Conservation (phyloP, 2,797 vertebrate genomes). For the Percopsis omiscomaycus region DNA sequence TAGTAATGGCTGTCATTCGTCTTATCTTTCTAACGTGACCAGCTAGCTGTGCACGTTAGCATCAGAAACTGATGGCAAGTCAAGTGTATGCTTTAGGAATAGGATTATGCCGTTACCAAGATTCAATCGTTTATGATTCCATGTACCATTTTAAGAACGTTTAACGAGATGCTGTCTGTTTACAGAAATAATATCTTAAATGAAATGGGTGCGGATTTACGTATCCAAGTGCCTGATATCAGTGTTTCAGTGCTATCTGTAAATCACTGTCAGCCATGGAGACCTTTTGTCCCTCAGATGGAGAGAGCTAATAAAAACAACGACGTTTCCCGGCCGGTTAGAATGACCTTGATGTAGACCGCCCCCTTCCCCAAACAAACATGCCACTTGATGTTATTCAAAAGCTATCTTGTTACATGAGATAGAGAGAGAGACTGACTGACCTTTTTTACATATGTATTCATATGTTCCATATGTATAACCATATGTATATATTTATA, state of each 20-base stretch:
- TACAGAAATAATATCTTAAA: not conserved
- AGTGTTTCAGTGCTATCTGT: slow-evolving; percentile 34
- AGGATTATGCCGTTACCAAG: no score
- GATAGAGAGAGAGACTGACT: not conserved
- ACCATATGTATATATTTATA: slow-evolving; percentile 5
- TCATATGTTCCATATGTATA: not conserved
- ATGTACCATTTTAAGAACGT: no score
- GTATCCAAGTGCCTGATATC: slow-evolving; percentile 66
- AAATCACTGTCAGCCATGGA: slow-evolving; percentile 55
- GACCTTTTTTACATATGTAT: not conserved
- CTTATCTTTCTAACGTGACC: slow-evolving; percentile 6
- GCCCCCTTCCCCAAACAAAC: not conserved
- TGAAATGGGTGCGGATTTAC: slow-evolving; percentile 4
- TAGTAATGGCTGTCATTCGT: not conserved
- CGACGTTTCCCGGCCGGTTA: slow-evolving; percentile 23
- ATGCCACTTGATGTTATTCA: not conserved
- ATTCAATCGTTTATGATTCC: not conserved
- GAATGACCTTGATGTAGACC: slow-evolving; percentile 61
- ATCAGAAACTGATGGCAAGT: not conserved
- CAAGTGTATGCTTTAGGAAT: not conserved
- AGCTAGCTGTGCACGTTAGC: slow-evolving; percentile 3
- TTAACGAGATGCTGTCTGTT: not conserved
- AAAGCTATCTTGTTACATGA: not conserved
- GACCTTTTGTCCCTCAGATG: slow-evolving; percentile 67
- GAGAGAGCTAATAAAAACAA: slow-evolving; percentile 62